Conservation (phyloP, 2,888 invertebrate species). For the Aelia acuminata region DNA sequence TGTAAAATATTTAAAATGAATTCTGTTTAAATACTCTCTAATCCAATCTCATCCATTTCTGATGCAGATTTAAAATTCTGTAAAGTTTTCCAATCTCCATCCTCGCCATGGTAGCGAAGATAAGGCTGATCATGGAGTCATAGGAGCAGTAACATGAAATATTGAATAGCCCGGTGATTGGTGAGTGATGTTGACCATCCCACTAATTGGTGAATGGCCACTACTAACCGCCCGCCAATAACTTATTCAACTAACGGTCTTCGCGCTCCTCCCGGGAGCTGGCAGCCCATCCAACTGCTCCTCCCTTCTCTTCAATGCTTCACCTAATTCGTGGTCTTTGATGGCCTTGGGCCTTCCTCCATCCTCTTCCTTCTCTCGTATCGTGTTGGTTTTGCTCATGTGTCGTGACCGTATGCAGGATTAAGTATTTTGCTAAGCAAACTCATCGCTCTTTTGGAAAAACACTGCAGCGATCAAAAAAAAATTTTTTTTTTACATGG, state of each 20-base stretch:
- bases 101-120: not conserved
- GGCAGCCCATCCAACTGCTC: not conserved
- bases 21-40: no score
- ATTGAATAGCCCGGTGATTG: not conserved
- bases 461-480: no score
- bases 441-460: no score
- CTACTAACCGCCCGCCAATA: not conserved
- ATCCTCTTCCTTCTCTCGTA: not conserved
- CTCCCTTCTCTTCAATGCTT: not conserved
- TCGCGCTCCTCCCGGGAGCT: not conserved
- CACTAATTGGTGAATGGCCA: slow-evolving; percentile 23
- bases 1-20: not conserved
- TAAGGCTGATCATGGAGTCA: slow-evolving; percentile 2
- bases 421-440: not conserved
- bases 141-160: not conserved
- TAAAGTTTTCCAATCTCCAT: not conserved
- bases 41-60: not conserved
- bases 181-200: not conserved
- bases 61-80: not conserved
- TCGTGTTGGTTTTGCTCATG: no score
- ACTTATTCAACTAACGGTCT: slow-evolving; percentile 8
- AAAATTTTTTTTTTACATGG: no score
- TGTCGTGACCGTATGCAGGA: not conserved
- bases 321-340: not conserved
- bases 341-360: not conserved